phyloP scores from a whole-genome alignment of 2,888 invertebrate species.

The Leptothorax acervorum region DNA sequence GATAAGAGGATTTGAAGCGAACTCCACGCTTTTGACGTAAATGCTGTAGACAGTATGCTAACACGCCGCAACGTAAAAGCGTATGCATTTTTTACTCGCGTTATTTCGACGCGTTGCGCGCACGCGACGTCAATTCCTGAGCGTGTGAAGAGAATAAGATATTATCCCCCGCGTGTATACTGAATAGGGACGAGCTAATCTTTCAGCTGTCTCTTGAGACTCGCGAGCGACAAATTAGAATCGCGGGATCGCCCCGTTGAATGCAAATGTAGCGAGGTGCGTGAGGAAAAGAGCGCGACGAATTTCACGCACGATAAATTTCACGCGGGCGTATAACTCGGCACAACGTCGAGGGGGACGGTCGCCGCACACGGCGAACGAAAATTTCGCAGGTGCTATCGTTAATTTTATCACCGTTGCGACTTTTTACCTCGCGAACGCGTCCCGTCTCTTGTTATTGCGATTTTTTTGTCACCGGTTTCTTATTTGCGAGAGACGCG shows the following conservation, averaged over 20 bases:
- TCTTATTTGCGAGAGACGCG: slow-evolving; percentile 28
- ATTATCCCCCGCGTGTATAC: slow-evolving; percentile 30
- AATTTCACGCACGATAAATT: slow-evolving; percentile 38
- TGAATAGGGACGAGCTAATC: slow-evolving; percentile 34
- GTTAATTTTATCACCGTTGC: neutral
- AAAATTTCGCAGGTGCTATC: slow-evolving; percentile 23
- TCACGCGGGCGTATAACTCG: neutral
- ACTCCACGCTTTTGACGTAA: slow-evolving; percentile 48
- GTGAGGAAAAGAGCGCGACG: slow-evolving; percentile 11
- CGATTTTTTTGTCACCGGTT: slow-evolving; percentile 6
- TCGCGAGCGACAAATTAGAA: slow-evolving; percentile 33
- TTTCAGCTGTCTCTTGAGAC: slow-evolving; percentile 11
- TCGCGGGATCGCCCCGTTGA: slow-evolving; percentile 34
- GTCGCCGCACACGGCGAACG: neutral
- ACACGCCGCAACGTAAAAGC: slow-evolving; percentile 48
- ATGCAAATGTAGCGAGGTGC: slow-evolving; percentile 29
- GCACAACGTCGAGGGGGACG: neutral
- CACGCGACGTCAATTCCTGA: slow-evolving; percentile 48
- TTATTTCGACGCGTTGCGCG: slow-evolving; percentile 42
- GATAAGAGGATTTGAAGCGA: slow-evolving; percentile 51
- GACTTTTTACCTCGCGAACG: neutral
- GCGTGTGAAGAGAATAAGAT: slow-evolving; percentile 35
- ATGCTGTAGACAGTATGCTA: slow-evolving; percentile 39
- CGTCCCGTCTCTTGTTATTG: neutral
- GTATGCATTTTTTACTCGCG: slow-evolving; percentile 51